Base-by-base conservation (phyloP, 2,797 vertebrate species). In the Sebastes baramenuke region DNA sequence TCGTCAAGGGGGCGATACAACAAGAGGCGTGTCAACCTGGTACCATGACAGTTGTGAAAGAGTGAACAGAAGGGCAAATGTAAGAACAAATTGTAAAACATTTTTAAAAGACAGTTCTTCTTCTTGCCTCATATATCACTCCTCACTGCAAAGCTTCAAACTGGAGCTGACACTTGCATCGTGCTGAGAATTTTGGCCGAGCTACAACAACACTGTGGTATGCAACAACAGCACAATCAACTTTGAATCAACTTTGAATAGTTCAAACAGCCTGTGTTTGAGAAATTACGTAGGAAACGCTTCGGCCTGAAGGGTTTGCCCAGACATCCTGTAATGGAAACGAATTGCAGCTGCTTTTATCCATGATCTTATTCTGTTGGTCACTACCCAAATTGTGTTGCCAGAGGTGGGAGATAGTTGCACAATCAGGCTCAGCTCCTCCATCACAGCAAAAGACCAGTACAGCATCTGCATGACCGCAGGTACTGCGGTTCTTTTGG, bases 281-380 rank as follows among this genome's bases (percentile, higher is more conserved):
- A 61, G 67, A 56, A 59, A 25, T 75, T 4, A 59, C 6, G 3
- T 29, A 20, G 65, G 30, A 42, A 54, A 34, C 54, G 38, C 29
- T 71, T 77, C 10, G 49, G 55, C 66, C 65, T 25, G n/a, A 32
- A 42, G 36, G 29, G 20, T 36, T 34, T 54, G 49, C 9, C 54
- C 16, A 76, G 34, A 70, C 76, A 73, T 79, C 61, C 72, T 81
- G 64, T 16, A 59, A 77, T 8, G 27, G 25, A 81, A 64, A 79
- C n/a, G 4, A 60, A 64, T 29, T 55, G n/a, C 64, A 81, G 60
- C 68, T 79, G 77, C 49, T 68, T 73, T 72, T 25, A 66, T 66
- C 27, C 72, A 54, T n/a, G 59, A 79, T 73, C 46, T 59, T 74
- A 52, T 49, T 80, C 56, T 61, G 68, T 80, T 84, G 79, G 73